Evolutionary conservation across 2,888 invertebrate species (phyloP).

Genomic region (Chloroclystis v-ata): DNA sequence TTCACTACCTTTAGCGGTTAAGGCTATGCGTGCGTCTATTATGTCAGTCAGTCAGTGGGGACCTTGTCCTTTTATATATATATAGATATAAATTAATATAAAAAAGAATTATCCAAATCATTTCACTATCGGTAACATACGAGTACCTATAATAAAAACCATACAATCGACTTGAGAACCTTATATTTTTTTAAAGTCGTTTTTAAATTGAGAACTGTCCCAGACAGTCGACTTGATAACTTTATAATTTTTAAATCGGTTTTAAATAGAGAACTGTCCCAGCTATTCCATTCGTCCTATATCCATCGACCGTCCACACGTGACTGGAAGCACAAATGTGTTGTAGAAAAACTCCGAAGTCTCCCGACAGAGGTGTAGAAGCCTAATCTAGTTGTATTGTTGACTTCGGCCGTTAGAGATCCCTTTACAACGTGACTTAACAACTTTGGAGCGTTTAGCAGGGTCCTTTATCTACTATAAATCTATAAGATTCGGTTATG

Average conservation of each 20-base stretch:
- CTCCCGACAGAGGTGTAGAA: slow-evolving; percentile 32
- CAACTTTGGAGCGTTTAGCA: slow-evolving; percentile 8
- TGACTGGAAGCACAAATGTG: slow-evolving; percentile 31
- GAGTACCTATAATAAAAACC: too few species aligned
- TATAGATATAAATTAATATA: too few species aligned
- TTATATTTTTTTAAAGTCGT: too few species aligned
- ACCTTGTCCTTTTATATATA: too few species aligned
- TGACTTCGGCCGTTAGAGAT: slow-evolving; percentile 32
- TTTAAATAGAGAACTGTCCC: neutral
- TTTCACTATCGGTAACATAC: too few species aligned
- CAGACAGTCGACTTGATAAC: neutral
- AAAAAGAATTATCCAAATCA: too few species aligned
- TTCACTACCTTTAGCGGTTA: too few species aligned
- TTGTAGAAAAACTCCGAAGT: slow-evolving; percentile 29
- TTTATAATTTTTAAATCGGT: too few species aligned
- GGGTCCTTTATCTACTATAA: neutral
- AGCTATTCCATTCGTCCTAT: slow-evolving; percentile 2
- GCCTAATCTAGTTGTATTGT: slow-evolving; percentile 41
- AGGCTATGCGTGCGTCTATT: too few species aligned
- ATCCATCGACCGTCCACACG: slow-evolving; percentile 26
- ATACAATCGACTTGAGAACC: too few species aligned
- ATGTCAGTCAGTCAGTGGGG: too few species aligned
- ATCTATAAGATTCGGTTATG: too few species aligned
- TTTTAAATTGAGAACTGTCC: neutral
- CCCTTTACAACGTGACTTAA: slow-evolving; percentile 28